Percentiles rank a stretch among this genome's conserved stretches.
Evolutionary conservation across 2,888 invertebrate species (phyloP).

Genomic region (Acholoe squamosa): DNA sequence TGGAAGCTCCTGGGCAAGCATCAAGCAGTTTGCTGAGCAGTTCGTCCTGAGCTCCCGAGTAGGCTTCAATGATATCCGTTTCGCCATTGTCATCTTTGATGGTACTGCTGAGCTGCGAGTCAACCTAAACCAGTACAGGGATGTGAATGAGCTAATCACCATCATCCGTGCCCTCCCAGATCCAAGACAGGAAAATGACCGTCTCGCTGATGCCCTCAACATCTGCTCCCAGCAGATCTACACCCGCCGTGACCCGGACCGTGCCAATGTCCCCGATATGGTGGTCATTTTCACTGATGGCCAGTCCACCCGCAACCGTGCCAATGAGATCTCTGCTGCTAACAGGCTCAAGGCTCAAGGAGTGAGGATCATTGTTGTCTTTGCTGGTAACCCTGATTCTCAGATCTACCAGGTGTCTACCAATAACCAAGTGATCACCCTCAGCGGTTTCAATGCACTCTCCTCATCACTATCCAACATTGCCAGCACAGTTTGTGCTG

Average conservation of each 20-base stretch:
- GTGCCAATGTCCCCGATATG: neutral
- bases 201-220: neutral
- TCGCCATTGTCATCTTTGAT: slow-evolving; percentile 22
- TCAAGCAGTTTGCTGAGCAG: slow-evolving; percentile 13
- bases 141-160: slow-evolving; percentile 30
- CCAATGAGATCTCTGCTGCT: neutral
- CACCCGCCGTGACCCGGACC: neutral
- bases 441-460: neutral
- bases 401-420: neutral
- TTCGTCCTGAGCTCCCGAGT: slow-evolving; percentile 8
- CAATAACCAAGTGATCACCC: neutral
- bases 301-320: neutral
- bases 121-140: neutral
- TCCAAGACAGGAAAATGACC: neutral
- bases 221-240: slow-evolving; percentile 37
- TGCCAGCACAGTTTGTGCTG: neutral
- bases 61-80: neutral
- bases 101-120: neutral
- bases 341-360: slow-evolving; percentile 5
- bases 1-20: neutral
- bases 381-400: slow-evolving; percentile 6
- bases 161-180: slow-evolving; percentile 6
- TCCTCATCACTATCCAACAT: neutral
- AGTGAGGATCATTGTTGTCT: slow-evolving; percentile 20
- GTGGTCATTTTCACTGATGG: slow-evolving; percentile 21